phyloP scores from a whole-genome alignment of 2,797 vertebrate genomes.

The Diplodus sargus region DNA sequence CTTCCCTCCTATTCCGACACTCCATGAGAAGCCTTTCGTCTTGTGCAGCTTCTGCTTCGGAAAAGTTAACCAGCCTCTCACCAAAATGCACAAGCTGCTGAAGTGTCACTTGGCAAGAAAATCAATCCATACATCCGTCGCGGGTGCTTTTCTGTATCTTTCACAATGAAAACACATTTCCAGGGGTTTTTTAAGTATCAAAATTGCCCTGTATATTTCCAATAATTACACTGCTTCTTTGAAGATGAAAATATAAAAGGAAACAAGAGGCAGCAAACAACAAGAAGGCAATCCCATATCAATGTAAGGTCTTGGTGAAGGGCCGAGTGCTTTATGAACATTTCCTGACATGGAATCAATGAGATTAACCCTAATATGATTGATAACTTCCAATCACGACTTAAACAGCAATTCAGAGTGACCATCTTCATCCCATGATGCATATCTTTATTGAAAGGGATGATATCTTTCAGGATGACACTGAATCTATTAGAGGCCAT shows the following conservation, averaged over 20 bases:
- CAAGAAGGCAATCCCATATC: neutral
- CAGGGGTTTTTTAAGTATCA: neutral
- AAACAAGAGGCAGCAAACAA: neutral
- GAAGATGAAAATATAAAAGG: neutral
- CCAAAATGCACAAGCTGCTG: neutral
- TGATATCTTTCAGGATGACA: conserved; percentile 27
- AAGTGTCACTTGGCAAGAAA: conserved; percentile 7
- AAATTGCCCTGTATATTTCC: conserved; percentile 1
- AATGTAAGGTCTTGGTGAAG: neutral
- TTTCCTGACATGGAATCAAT: conserved; percentile 31
- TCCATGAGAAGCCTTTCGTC: too few species aligned
- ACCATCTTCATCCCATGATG: conserved; percentile 21
- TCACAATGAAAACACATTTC: neutral
- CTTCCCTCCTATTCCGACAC: too few species aligned
- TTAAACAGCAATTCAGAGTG: conserved; percentile 14
- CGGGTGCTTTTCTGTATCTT: neutral
- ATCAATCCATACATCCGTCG: neutral
- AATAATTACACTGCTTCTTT: neutral
- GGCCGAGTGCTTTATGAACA: neutral
- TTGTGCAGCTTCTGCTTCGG: neutral
- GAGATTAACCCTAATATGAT: conserved; percentile 28
- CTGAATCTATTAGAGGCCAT: conserved; percentile 40
- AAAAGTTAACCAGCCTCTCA: neutral
- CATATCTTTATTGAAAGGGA: conserved; percentile 39
- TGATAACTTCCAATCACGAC: conserved; percentile 25